Base-by-base conservation (phyloP, 2,113 vertebrate species). In the Entelurus aequoreus region DNA sequence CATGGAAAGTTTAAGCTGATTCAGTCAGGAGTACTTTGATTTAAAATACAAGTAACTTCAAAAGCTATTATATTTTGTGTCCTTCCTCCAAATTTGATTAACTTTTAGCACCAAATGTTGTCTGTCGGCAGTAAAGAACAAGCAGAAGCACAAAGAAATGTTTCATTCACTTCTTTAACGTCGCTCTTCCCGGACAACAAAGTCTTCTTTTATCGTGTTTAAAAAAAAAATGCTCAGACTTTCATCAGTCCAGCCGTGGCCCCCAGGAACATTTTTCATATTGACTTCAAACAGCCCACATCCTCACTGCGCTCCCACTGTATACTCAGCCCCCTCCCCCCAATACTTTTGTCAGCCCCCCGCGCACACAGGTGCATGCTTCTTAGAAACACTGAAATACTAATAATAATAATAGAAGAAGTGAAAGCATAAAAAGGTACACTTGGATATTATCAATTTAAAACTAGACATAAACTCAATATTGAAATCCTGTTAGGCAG, bases 221-320 rank as follows among this genome's bases (percentile, higher is more conserved):
- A 55, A 55, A 65, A 68, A 72, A 68, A 51, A 74, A 82, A 85
- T 83, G 77, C 77, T 63, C 73, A 62, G 65, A 72, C 81, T 84
- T 85, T 88, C 73, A 87, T 89, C 80, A 81, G 51, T 35, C 52
- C 48, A n/a, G 46, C 47, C n/a, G 19, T 14, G 65, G 67, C 73
- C 78, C 76, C 66, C 47, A 0, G 63, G 75, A 63, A 55, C 60
- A 19, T 5, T 48, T 71, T 72, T 74, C 75, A 78, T 78, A 44
- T 59, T 65, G 50, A 69, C 57, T 63, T 63, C 54, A 65, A 56
- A 68, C 48, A 53, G 64, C 55, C 60, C 53, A 66, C 50, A 68
- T 73, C 68, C 48, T 21, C 40, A 21, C 52, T 65, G 40, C 48
- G 15, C 49, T 66, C 59, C 14, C 47, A 61, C 10, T 61, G 28